A percentile compares a stretch with the other conserved stretches of the same genome.
phyloP scores from a whole-genome alignment of 64 coral and sea anemone genomes.

The Montipora sp. region DNA sequence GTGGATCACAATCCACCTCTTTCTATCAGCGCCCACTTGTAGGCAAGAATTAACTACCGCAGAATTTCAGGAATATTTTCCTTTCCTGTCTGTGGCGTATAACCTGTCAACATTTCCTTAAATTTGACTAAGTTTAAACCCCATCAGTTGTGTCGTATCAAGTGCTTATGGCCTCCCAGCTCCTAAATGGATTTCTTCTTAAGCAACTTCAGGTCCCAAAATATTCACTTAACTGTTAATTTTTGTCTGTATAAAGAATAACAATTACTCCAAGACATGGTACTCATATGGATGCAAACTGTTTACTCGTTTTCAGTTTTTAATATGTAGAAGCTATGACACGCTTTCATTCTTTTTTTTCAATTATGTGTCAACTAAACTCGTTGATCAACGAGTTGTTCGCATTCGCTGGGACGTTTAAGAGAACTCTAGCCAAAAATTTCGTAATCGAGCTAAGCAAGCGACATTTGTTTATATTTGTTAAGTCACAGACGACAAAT shows the following conservation, averaged over 20 bases:
- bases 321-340: neutral
- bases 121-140: neutral
- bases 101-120: slow-evolving; percentile 1
- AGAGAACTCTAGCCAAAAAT: neutral
- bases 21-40: slow-evolving; percentile 7
- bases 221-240: slow-evolving; percentile 18
- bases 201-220: slow-evolving; percentile 9
- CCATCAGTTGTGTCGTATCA: neutral
- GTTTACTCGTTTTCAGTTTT: neutral
- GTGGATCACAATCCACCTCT: slow-evolving; percentile 24
- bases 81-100: slow-evolving; percentile 14
- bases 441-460: neutral
- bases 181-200: neutral
- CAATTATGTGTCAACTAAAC: neutral
- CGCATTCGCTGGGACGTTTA: too few relatives aligned
- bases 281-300: neutral
- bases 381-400: neutral
- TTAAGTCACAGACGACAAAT: slow-evolving; percentile 41
- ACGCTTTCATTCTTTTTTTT: neutral
- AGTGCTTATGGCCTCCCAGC: neutral
- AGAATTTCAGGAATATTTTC: slow-evolving; percentile 26
- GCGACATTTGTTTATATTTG: slow-evolving; percentile 22
- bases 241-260: slow-evolving; percentile 3
- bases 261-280: neutral
- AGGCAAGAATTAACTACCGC: slow-evolving; percentile 8